These are phyloP conservation scores for Jaculus jaculus DNA, from an alignment of 2,113 vertebrate genomes.

Conservation along the genomic window DNA sequence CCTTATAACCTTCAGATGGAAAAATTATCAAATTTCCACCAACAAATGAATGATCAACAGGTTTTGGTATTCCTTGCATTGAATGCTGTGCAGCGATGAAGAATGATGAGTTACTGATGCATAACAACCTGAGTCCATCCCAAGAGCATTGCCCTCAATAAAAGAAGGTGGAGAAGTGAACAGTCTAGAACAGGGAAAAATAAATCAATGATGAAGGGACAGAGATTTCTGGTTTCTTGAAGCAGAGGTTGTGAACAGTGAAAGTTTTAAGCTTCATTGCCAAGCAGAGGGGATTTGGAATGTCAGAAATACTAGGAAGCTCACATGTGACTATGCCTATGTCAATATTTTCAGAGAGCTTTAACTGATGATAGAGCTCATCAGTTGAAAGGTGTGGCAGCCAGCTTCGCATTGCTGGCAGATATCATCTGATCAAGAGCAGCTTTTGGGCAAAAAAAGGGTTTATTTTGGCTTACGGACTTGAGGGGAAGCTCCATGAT, in stretches of 20 bases:
- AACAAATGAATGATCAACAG: neutral
- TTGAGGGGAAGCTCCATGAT: too few species aligned
- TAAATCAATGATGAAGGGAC: neutral
- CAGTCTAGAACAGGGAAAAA: neutral
- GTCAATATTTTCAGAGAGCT: too few species aligned
- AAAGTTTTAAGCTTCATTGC: neutral
- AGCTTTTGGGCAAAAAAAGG: too few species aligned
- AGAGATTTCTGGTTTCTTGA: neutral
- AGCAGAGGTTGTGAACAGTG: neutral
- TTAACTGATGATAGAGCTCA: too few species aligned
- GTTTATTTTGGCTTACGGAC: too few species aligned
- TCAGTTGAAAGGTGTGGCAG: too few species aligned
- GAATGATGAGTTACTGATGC: neutral
- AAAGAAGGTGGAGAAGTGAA: neutral
- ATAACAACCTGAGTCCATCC: neutral
- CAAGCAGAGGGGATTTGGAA: neutral
- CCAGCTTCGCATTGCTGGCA: too few species aligned
- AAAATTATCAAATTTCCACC: neutral
- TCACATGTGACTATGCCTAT: too few species aligned
- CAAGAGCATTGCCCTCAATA: neutral
- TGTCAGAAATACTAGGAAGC: too few species aligned
- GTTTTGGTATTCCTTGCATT: neutral
- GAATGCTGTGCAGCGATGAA: neutral
- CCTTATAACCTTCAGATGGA: neutral
- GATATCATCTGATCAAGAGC: too few species aligned